A percentile compares a stretch with the other conserved stretches of the same genome.
Conservation (phyloP, 2,888 invertebrate genomes). For the Coelinius sp. region DNA sequence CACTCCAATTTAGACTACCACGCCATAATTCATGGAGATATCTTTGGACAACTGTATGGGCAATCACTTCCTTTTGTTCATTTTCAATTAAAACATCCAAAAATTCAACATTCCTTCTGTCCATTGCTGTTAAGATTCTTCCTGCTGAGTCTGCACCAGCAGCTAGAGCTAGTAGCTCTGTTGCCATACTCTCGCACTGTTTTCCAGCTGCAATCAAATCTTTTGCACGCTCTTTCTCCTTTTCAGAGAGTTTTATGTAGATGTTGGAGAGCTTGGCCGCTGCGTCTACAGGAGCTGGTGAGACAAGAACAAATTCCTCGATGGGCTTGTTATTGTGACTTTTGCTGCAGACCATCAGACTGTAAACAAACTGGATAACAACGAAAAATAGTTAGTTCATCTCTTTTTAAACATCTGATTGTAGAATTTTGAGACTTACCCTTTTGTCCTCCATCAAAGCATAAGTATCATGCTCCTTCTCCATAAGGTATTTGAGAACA, state of each 20-base stretch:
- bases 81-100: slow-evolving; percentile 97
- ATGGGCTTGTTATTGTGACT: slow-evolving; percentile 96
- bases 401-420: neutral
- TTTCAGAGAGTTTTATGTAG: slow-evolving; percentile 88
- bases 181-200: slow-evolving; percentile 98
- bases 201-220: slow-evolving; percentile 96
- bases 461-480: slow-evolving; percentile 98
- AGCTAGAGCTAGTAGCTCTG: slow-evolving; percentile 93
- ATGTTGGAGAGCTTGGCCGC: slow-evolving; percentile 97
- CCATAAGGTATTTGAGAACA: slow-evolving; percentile 94
- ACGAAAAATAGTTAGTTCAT: neutral
- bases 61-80: slow-evolving; percentile 98
- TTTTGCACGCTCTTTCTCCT: slow-evolving; percentile 98
- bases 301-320: slow-evolving; percentile 97
- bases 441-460: slow-evolving; percentile 97
- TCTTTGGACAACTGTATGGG: slow-evolving; percentile 97
- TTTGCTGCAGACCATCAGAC: slow-evolving; percentile 98
- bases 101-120: slow-evolving; percentile 94
- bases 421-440: slow-evolving; percentile 68
- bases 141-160: slow-evolving; percentile 96
- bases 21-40: slow-evolving; percentile 98
- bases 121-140: slow-evolving; percentile 93
- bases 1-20: slow-evolving; percentile 96
- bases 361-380: slow-evolving; percentile 85
- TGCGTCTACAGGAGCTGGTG: slow-evolving; percentile 98